phyloP scores from a whole-genome alignment of 2,888 invertebrate species.

The Sylvicola cinctus region DNA sequence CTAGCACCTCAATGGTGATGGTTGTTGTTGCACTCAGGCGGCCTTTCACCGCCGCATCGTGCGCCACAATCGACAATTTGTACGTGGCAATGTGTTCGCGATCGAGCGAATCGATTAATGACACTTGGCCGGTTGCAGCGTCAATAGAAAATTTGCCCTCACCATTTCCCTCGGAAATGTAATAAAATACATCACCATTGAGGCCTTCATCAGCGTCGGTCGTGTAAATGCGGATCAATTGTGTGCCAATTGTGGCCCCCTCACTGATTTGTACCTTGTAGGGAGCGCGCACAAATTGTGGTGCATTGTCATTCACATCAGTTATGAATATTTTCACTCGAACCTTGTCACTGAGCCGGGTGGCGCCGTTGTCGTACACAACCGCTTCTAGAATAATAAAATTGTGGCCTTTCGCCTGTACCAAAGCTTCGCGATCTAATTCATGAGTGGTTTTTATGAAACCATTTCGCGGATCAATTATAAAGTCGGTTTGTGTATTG shows the following conservation, averaged over 20 bases:
- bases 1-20: slow-evolving; percentile 66
- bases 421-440: slow-evolving; percentile 76
- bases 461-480: slow-evolving; percentile 76
- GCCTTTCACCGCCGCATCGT: slow-evolving; percentile 57
- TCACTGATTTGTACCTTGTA: slow-evolving; percentile 84
- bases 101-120: slow-evolving; percentile 54
- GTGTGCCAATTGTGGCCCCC: slow-evolving; percentile 59
- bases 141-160: slow-evolving; percentile 62
- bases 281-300: slow-evolving; percentile 61
- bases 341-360: slow-evolving; percentile 60
- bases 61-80: slow-evolving; percentile 58
- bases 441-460: slow-evolving; percentile 67
- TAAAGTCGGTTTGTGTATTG: slow-evolving; percentile 57
- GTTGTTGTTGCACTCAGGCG: slow-evolving; percentile 54
- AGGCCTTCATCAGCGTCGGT: slow-evolving; percentile 73
- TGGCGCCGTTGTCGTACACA: slow-evolving; percentile 66
- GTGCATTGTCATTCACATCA: slow-evolving; percentile 83
- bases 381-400: slow-evolving; percentile 67
- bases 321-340: slow-evolving; percentile 70
- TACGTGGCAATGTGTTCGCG: slow-evolving; percentile 63
- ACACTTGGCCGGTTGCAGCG: slow-evolving; percentile 74
- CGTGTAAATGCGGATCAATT: slow-evolving; percentile 68
- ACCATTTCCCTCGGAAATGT: slow-evolving; percentile 61
- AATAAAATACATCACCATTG: slow-evolving; percentile 77
- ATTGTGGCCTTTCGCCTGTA: slow-evolving; percentile 55